Percentiles rank a stretch among this genome's conserved stretches.
Conservation (phyloP, 2,113 vertebrate genomes). For the Ramphastos sulfuratus region DNA sequence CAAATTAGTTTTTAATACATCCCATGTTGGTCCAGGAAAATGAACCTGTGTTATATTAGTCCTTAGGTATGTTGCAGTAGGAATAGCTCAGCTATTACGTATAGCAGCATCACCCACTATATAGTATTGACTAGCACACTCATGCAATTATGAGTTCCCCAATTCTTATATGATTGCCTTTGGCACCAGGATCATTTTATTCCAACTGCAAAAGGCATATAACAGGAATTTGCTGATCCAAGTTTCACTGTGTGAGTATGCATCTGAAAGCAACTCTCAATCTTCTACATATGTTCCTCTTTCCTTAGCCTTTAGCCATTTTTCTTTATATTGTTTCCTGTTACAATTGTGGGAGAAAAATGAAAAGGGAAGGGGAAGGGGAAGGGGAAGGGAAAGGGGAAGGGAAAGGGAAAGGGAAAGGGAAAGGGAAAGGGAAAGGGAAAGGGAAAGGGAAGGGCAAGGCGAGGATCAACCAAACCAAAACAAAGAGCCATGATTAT, state of each 20-base stretch:
- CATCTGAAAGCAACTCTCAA: not conserved
- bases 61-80: not conserved
- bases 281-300: not conserved
- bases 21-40: not conserved
- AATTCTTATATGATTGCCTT: not conserved
- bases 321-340: not conserved
- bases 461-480: fast-evolving
- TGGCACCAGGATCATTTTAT: not conserved
- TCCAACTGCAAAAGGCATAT: not conserved
- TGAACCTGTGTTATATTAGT: constrained; percentile 10
- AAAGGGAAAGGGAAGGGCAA: too few species aligned
- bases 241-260: not conserved
- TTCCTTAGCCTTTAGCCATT: not conserved
- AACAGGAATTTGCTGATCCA: not conserved
- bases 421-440: too few species aligned
- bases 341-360: not conserved
- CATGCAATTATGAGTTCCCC: not conserved
- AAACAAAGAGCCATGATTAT: not conserved
- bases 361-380: too few species aligned
- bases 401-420: too few species aligned
- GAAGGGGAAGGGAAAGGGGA: too few species aligned
- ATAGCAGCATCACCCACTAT: not conserved
- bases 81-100: not conserved
- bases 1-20: constrained; percentile 34
- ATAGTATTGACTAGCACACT: not conserved